Evolutionary conservation across 2,888 invertebrate species (phyloP).

Genomic region (Nymphalis urticae): DNA sequence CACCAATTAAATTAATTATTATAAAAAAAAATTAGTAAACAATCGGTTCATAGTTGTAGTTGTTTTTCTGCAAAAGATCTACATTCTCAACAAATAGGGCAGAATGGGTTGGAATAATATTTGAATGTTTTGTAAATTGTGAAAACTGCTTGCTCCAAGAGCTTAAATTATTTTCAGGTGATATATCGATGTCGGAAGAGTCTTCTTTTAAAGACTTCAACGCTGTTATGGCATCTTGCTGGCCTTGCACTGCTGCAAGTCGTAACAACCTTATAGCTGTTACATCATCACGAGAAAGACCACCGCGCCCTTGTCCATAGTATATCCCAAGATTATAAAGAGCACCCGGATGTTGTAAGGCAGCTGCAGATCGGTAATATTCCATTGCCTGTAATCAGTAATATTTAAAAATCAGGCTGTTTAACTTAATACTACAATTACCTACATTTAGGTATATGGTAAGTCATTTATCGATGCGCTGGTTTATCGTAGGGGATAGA

Average conservation of each 20-base stretch:
- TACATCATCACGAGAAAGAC: conserved; percentile 72
- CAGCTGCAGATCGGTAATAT: conserved; percentile 84
- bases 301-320: conserved; percentile 84
- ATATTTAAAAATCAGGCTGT: not conserved
- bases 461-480: too few relatives aligned
- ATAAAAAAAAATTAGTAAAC: conserved; percentile 45
- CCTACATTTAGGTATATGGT: too few relatives aligned
- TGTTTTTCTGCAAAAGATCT: conserved; percentile 48
- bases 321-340: conserved; percentile 86
- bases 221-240: conserved; percentile 80
- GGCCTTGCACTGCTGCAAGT: conserved; percentile 82
- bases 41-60: conserved; percentile 49
- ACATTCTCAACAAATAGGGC: conserved; percentile 66
- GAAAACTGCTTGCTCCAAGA: conserved; percentile 50
- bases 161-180: conserved; percentile 42
- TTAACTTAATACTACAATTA: too few relatives aligned
- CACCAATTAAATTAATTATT: conserved; percentile 17
- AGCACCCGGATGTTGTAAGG: conserved; percentile 84
- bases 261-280: conserved; percentile 78
- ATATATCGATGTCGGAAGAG: conserved; percentile 43
- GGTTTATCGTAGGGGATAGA: too few relatives aligned
- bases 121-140: conserved; percentile 48
- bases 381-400: conserved; percentile 81
- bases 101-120: conserved; percentile 59
- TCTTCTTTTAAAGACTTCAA: conserved; percentile 63